Evolutionary conservation across 2,113 vertebrate genomes (phyloP).

Genomic region (Craseonycteris thonglongyai): DNA sequence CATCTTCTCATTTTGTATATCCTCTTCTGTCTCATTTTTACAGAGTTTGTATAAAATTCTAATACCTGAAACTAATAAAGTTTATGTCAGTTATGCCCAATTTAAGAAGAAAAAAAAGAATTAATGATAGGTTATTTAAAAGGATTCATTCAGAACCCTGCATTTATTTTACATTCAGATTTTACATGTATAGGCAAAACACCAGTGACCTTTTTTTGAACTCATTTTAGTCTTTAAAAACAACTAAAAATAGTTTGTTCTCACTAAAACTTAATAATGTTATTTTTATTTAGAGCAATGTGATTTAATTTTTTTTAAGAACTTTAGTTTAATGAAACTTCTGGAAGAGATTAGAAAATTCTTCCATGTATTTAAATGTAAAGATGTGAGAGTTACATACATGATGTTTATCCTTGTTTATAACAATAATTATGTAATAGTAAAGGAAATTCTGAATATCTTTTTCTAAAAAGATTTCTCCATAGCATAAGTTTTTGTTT

Average conservation of each 20-base stretch:
- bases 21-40: background rate
- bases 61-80: background rate
- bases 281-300: slow-evolving; percentile 16
- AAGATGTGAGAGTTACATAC: background rate
- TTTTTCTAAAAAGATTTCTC: background rate
- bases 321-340: slow-evolving; percentile 24
- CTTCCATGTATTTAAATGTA: background rate
- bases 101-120: background rate
- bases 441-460: background rate
- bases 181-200: background rate
- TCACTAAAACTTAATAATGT: background rate
- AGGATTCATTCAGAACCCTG: background rate
- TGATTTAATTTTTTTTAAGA: slow-evolving; percentile 1
- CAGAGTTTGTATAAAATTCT: background rate
- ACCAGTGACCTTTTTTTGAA: background rate
- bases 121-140: background rate
- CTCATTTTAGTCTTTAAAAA: background rate
- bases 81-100: background rate
- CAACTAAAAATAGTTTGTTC: background rate
- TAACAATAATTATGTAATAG: background rate
- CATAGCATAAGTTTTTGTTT: too few species aligned
- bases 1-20: background rate
- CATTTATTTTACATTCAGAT: background rate
- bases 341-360: background rate
- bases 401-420: background rate